Conservation (phyloP, 2,113 vertebrate genomes). For the Panthera leo region DNA sequence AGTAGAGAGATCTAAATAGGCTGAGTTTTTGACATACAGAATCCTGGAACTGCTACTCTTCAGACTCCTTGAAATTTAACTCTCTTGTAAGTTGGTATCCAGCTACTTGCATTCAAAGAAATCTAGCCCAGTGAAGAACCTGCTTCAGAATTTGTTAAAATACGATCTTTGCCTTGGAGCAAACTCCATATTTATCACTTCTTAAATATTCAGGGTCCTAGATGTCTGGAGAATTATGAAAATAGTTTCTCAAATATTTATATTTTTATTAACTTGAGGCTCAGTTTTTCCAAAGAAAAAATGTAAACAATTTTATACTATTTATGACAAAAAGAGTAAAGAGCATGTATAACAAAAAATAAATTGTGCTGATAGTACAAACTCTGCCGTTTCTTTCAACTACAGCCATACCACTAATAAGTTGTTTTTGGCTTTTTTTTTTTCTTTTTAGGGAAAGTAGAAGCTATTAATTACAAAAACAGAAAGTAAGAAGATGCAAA, state of each 20-base stretch:
- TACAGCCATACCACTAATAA: neutral
- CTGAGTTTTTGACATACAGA: neutral
- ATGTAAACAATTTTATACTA: neutral
- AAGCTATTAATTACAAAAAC: constrained; percentile 25
- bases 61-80: neutral
- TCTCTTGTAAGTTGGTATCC: neutral
- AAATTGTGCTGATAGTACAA: neutral
- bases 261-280: neutral
- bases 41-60: neutral
- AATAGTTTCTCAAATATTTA: constrained; percentile 15
- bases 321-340: constrained; percentile 18
- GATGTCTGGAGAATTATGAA: neutral
- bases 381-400: neutral
- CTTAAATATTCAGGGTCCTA: neutral
- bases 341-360: neutral
- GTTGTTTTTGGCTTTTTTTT: too few species aligned
- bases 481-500: neutral
- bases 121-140: neutral
- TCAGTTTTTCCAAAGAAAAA: constrained; percentile 13
- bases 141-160: constrained; percentile 38
- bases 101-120: neutral
- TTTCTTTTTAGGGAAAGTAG: neutral
- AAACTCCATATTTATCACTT: neutral
- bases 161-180: neutral
- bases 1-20: neutral